phyloP scores from a whole-genome alignment of 2,797 vertebrate genomes.

The Pelochelys cantorii region DNA sequence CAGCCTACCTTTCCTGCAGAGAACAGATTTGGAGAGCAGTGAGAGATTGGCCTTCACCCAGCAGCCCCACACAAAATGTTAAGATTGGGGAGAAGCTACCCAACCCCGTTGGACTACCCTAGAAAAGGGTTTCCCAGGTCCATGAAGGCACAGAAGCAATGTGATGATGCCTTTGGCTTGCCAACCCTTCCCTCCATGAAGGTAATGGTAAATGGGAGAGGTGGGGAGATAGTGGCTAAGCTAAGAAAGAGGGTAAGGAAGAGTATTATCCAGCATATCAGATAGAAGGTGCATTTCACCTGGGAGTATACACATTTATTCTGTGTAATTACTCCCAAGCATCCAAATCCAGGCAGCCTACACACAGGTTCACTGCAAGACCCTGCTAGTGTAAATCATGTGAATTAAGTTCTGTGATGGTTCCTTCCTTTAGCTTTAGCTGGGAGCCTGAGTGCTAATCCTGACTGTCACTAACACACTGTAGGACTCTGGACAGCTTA shows the following conservation, averaged over 20 bases:
- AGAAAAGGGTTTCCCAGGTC: neutral
- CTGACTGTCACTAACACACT: neutral
- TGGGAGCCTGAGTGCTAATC: slow-evolving; percentile 2
- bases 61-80: neutral
- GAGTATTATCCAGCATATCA: neutral
- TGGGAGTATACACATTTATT: neutral
- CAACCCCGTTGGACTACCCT: neutral
- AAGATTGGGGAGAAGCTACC: neutral
- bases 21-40: neutral
- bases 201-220: neutral
- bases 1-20: neutral
- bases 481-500: neutral
- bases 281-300: neutral
- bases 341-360: neutral
- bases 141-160: neutral
- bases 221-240: neutral
- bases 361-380: slow-evolving; percentile 7
- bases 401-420: neutral
- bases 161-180: neutral
- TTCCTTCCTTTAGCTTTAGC: slow-evolving; percentile 26
- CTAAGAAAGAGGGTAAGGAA: neutral
- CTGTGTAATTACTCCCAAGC: neutral
- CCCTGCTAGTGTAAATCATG: neutral
- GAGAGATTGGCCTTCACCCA: neutral
- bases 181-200: neutral